A percentile compares a stretch with the other conserved stretches of the same genome.
phyloP scores from a whole-genome alignment of 2,797 vertebrate genomes.

The Gouania willdenowi region DNA sequence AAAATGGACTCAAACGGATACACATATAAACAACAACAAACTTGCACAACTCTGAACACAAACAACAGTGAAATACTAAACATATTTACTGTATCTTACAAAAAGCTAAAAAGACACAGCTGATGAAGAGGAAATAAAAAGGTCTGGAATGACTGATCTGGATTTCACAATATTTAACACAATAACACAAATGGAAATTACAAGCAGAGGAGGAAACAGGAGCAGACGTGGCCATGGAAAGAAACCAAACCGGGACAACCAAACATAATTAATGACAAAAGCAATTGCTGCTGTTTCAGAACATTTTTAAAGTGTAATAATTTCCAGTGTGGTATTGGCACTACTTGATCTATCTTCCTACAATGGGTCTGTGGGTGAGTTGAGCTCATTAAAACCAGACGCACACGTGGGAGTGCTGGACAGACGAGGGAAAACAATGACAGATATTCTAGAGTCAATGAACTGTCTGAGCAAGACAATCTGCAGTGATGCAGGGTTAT shows the following conservation, averaged over 20 bases:
- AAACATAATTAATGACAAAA: constrained; percentile 45
- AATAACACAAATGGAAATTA: constrained; percentile 13
- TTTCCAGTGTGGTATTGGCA: constrained; percentile 47
- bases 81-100: too few relatives aligned
- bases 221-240: not conserved
- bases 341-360: constrained; percentile 25
- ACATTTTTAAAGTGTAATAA: constrained; percentile 34
- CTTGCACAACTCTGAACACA: too few relatives aligned
- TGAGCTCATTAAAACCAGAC: constrained; percentile 54
- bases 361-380: constrained; percentile 36
- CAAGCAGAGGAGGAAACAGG: constrained; percentile 10
- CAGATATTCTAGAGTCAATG: constrained; percentile 53
- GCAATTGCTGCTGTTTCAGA: constrained; percentile 20
- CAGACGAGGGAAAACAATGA: constrained; percentile 40
- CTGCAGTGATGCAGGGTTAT: constrained; percentile 31
- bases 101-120: too few relatives aligned
- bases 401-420: constrained; percentile 25
- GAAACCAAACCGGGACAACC: constrained; percentile 33
- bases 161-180: too few relatives aligned
- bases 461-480: constrained; percentile 46
- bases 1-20: too few relatives aligned
- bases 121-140: too few relatives aligned
- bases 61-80: too few relatives aligned
- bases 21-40: too few relatives aligned
- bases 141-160: too few relatives aligned